These are phyloP conservation scores for Hucho hucho DNA, from an alignment of 2,113 vertebrate species.

Conservation along the genomic window DNA sequence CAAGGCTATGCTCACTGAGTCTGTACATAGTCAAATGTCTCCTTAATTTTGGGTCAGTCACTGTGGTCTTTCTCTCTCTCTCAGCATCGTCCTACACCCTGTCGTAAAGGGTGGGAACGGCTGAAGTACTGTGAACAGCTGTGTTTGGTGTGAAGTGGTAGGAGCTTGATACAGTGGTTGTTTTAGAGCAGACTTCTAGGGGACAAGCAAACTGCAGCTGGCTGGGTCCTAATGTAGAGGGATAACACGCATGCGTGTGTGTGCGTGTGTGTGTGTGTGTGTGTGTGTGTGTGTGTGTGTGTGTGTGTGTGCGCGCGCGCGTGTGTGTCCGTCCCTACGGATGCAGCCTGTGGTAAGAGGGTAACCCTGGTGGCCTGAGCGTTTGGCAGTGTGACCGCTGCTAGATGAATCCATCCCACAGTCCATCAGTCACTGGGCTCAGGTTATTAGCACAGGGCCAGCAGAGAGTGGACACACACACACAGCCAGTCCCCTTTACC, in stretches of 20 bases:
- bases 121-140: slow-evolving; percentile 40
- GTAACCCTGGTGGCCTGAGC: slow-evolving; percentile 58
- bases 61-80: not conserved
- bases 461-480: slow-evolving; percentile 3
- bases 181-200: slow-evolving; percentile 45
- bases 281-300: no score
- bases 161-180: slow-evolving; percentile 50
- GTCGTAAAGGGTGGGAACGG: slow-evolving; percentile 12
- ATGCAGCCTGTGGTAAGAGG: slow-evolving; percentile 60
- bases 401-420: slow-evolving; percentile 69
- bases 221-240: slow-evolving; percentile 33
- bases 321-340: slow-evolving; percentile 45
- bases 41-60: no score
- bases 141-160: slow-evolving; percentile 55
- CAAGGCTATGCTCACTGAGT: no score
- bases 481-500: slow-evolving; percentile 41
- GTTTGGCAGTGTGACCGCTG: slow-evolving; percentile 61
- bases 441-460: slow-evolving; percentile 65
- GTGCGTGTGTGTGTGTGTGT: no score
- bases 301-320: no score
- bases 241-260: no score
- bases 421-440: slow-evolving; percentile 66
- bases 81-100: no score
- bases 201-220: slow-evolving; percentile 68
- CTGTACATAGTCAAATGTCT: no score